Base-by-base conservation (phyloP, 2,113 vertebrate species). In the Leptobrachium ailaonicum region DNA sequence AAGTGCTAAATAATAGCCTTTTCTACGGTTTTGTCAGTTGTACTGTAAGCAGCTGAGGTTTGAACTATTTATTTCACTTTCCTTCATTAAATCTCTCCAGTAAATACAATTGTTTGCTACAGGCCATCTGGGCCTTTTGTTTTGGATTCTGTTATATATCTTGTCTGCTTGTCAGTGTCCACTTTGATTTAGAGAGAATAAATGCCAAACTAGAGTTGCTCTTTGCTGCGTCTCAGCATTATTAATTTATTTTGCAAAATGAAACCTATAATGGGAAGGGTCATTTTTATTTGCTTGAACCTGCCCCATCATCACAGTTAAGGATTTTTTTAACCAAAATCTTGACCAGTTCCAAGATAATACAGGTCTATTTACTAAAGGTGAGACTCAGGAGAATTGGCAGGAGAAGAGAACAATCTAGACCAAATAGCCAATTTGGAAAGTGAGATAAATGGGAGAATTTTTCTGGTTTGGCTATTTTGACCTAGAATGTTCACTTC, bases 41-140 rank as follows among this genome's bases (percentile, higher is more conserved):
- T 67, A 66, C 64, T 67, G 63, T 12, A 74, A 71, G 63, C 78
- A 80, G 71, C 71, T 68, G 78, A 58, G 77, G 56, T 44, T 71
- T 68, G 64, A 68, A 74, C 72, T 80, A 63, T 80, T 80, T 80
- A 68, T 63, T 80, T 68, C 71, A 14, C 62, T 68, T 44, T 66
- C 63, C 78, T 68, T 80, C 78, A 80, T 74, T 80, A 74, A 74
- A 80, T 74, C 78, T 80, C 71, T 68, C 74, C 71, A 68, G 71
- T 74, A 80, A 80, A 80, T 80, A 80, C 71, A 80, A 74, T 45
- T 80, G 78, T 80, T 71, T 74, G 78, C 78, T 74, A 9, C 63
- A 66, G 78, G 78, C 50, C 78, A 80, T 80, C 78, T 32, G 20
- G 20, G 20, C 20, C 20, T 32, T 32, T 32, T 32, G 74, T 50